phyloP scores from a whole-genome alignment of 2,113 vertebrate genomes.

The Hippocampus comes region DNA sequence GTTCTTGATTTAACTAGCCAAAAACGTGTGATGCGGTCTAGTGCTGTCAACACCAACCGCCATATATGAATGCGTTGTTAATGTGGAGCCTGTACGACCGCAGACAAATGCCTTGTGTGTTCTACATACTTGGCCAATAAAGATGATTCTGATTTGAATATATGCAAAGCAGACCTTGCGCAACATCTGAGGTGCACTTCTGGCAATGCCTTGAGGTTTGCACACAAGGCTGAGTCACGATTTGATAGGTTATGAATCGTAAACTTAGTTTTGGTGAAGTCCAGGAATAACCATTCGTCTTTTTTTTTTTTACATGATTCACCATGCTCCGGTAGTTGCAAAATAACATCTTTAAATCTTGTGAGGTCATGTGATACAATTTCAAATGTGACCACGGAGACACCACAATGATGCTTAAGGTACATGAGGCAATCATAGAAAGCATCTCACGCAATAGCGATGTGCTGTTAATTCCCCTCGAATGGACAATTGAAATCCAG shows the following conservation, averaged over 20 bases:
- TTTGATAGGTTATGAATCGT: slow-evolving; percentile 44
- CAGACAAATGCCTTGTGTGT: too few relatives aligned
- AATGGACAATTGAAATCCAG: background rate
- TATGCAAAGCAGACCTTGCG: background rate
- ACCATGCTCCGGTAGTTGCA: background rate
- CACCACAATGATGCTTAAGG: background rate
- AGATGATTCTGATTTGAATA: background rate
- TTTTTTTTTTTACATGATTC: background rate
- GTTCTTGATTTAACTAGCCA: too few relatives aligned
- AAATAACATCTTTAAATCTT: background rate
- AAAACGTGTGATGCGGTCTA: too few relatives aligned
- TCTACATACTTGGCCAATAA: too few relatives aligned
- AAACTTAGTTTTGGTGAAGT: slow-evolving; percentile 15
- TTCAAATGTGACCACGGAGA: background rate
- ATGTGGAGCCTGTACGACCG: too few relatives aligned
- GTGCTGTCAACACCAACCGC: too few relatives aligned
- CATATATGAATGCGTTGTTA: too few relatives aligned
- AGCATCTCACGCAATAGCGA: background rate
- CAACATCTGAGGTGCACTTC: slow-evolving; percentile 18
- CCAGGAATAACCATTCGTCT: background rate
- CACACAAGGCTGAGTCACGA: slow-evolving; percentile 14
- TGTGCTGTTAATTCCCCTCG: background rate
- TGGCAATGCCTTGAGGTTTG: slow-evolving; percentile 3
- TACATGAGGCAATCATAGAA: background rate
- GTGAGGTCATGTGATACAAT: background rate